Base-by-base conservation (phyloP, 1,140 invertebrate genomes). In the Gyrodactylus salaris region DNA sequence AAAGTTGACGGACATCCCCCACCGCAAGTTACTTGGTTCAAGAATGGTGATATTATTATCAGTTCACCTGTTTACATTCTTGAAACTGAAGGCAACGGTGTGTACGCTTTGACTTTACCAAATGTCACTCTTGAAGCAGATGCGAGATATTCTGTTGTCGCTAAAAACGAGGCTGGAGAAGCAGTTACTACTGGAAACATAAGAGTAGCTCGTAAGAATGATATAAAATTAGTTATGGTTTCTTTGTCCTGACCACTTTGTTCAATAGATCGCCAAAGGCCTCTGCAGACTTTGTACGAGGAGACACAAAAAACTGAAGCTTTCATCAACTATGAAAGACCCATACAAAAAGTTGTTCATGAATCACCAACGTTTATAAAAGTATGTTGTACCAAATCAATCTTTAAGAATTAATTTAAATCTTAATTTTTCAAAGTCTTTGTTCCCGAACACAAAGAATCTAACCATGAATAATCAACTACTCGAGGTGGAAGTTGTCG, bases 401-500 rank as follows among this genome's bases (percentile, higher is more conserved):
- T 7, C 7, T 54, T 54, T 16, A 54, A 54, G 7, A 54, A 54
- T 54, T 54, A 54, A 16, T 16, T 54, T 54, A n/a, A 54, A 54
- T 54, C n/a, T n/a, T 54, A 54, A 54, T 54, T 54, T 54, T 54
- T 54, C 34, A 54, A n/a, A 54, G 7, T 54, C 34, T 54, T 54
- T 54, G n/a, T 54, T n/a, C n/a, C 34, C 34, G n/a, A 54, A 54
- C n/a, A 54, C 34, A 16, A n/a, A 54, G n/a, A 54, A 54, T 54
- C 34, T 54, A n/a, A n/a, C 7, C 7, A 54, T 16, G 7, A 54
- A 54, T 7, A 54, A 54, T 54, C 34, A 54, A 54, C 7, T 54
- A 16, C 34, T 54, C 7, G 34, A 54, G n/a, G 34, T 54, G 7
- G 34, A 78, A 69, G 76, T 79, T 1, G 74, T 76, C 1, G 77